These are phyloP conservation scores for Agonopterix heracliana DNA, from an alignment of 2,888 invertebrate species.

Conservation along the genomic window DNA sequence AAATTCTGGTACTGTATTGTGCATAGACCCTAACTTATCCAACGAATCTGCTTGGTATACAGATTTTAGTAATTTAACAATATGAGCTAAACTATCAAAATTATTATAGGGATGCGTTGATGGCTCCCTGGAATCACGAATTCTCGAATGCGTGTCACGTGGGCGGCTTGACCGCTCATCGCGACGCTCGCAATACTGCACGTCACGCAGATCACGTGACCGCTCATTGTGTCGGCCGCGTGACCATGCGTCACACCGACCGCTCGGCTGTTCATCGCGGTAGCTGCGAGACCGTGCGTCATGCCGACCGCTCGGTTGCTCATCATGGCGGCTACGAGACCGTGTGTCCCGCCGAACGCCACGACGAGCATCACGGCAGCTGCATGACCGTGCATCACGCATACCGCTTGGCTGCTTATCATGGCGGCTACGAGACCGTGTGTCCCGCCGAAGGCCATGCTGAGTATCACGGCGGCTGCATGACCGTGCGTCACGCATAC, in stretches of 20 bases:
- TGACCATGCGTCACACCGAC: neutral
- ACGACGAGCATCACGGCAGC: no score
- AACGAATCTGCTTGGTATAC: neutral
- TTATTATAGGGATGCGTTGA: neutral
- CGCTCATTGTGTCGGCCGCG: neutral
- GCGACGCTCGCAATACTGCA: neutral
- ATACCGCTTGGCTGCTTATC: no score
- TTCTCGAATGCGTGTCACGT: neutral
- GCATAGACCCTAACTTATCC: constrained; percentile 2
- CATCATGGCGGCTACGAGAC: neutral
- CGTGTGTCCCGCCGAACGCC: no score
- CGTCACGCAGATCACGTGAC: neutral
- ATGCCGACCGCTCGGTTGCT: neutral
- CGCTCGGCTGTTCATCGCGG: neutral
- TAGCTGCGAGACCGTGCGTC: neutral
- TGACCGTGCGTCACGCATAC: no score
- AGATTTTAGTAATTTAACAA: neutral
- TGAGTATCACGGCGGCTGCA: no score
- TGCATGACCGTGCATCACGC: no score
- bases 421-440: no score
- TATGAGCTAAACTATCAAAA: neutral
- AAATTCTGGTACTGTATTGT: constrained; percentile 4
- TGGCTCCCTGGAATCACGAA: neutral
- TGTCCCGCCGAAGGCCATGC: no score
- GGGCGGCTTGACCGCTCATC: neutral